Conservation (phyloP, 2,113 vertebrate species). For the mouse (Mus musculus) region GRCm39 chr6:76030501-76031000, state of each 20-base stretch:
- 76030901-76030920: neutral
- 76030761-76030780: neutral
- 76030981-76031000: neutral
- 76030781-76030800: neutral
- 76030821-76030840: neutral
- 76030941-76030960: neutral
- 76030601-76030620: neutral
- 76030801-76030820: neutral
- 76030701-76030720: neutral
- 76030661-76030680: rapidly evolving
- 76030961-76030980: neutral
- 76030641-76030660: neutral
- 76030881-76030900: neutral
- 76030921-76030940: neutral
- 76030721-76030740: neutral
- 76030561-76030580: rapidly evolving
- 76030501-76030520: neutral
- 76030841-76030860: neutral
- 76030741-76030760: neutral
- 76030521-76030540: neutral
- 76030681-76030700: neutral
- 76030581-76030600: neutral
- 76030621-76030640: neutral
- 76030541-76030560: neutral
- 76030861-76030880: neutral